Base-by-base conservation (phyloP, 2,888 invertebrate species). In the Tanaodytes sp. region DNA sequence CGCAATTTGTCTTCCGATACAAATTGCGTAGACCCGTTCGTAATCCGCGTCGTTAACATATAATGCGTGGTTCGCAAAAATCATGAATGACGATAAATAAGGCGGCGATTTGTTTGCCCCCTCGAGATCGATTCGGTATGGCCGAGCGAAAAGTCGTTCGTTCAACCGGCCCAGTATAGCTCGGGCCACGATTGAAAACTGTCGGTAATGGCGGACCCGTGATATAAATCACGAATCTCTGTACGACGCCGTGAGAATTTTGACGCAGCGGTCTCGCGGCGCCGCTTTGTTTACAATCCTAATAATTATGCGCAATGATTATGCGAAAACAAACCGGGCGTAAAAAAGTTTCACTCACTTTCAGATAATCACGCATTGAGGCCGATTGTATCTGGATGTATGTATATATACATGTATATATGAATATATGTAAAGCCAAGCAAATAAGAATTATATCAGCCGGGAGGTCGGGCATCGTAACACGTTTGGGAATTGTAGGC, bases 331-430 rank as follows among this genome's bases (percentile, higher is more conserved):
- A 19, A 36, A 31, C 11, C 9, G 23, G 8, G 18, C 12, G 39
- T 15, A 46, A 16, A 37, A 51, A 39, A 42, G 12, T 33, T 40
- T 49, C 45, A 51, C 45, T 27, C 43, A 54, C 66, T 63, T 71
- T 63, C 61, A 30, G 61, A 37, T 61, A 65, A 70, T 45, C 57
- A 65, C 62, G 62, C 52, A 57, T 61, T 58, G 49, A 37, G 59
- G 55, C 42, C 37, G 70, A 65, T 70, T 51, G 40, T 65, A 42
- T 61, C 65, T 43, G 42, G 61, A 62, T 62, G n/a, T n/a, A n/a
- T n/a, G n/a, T n/a, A n/a, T n/a, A n/a, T n/a, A n/a, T n/a, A n/a
- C n/a, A n/a, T n/a, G n/a, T n/a, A n/a, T n/a, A n/a, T n/a, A n/a
- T n/a, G n/a, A n/a, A n/a, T n/a, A n/a, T n/a, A n/a, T n/a, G n/a